Percentiles rank a stretch among this genome's conserved stretches.
Conservation (phyloP, 2,113 vertebrate genomes). For the Grallaria varia region DNA sequence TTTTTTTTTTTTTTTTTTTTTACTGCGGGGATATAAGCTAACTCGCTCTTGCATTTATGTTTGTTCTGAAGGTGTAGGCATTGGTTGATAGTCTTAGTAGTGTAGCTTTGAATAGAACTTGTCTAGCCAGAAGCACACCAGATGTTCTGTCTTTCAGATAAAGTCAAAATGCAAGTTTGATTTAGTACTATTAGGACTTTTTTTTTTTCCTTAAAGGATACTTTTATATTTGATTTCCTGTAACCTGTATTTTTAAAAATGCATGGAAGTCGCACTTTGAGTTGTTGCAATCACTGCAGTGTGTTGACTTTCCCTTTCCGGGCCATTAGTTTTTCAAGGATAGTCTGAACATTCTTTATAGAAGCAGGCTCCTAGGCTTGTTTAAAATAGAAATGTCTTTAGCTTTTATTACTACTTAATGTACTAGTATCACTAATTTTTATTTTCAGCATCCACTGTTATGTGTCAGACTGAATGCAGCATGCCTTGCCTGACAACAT, state of each 20-base stretch:
- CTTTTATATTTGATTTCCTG: neutral
- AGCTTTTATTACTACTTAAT: neutral
- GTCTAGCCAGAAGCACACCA: neutral
- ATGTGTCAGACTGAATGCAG: neutral
- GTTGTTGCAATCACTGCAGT: neutral
- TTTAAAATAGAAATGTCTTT: neutral
- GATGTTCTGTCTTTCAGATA: slow-evolving; percentile 18
- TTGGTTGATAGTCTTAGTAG: neutral
- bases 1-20: neutral
- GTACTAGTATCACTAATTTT: neutral
- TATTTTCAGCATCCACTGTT: neutral
- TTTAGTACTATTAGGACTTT: neutral
- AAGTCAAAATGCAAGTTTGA: slow-evolving; percentile 24
- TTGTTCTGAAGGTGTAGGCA: neutral
- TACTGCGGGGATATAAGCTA: neutral
- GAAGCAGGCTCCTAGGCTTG: neutral
- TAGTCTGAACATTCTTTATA: neutral
- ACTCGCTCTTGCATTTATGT: neutral
- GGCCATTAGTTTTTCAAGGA: neutral
- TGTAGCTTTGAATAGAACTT: neutral
- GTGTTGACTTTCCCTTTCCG: neutral
- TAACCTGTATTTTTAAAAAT: neutral
- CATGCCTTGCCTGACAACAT: neutral
- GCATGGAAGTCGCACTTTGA: neutral
- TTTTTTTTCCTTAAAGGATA: neutral